A percentile compares a stretch with the other conserved stretches of the same genome.
phyloP scores from a whole-genome alignment of 2,113 vertebrate genomes.

The Pelusios castaneus region DNA sequence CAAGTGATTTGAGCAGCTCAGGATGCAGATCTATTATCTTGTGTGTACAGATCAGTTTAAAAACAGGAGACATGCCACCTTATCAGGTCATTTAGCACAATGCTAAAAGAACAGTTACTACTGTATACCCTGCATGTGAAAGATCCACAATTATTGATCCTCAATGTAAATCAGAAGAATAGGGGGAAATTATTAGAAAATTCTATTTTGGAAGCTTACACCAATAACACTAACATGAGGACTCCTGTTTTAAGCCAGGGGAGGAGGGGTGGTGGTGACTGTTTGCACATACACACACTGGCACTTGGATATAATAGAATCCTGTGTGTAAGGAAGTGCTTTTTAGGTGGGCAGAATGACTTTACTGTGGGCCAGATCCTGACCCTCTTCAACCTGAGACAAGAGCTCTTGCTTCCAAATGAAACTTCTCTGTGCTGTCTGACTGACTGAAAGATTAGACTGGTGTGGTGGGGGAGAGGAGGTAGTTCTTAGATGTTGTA shows the following conservation, averaged over 20 bases:
- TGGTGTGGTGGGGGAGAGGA: background rate
- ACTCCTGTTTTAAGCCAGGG: background rate
- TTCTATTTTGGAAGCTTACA: background rate
- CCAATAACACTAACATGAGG: background rate
- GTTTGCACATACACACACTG: background rate
- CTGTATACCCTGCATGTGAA: background rate
- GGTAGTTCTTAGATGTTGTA: background rate
- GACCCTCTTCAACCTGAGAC: background rate
- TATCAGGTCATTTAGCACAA: constrained; percentile 8
- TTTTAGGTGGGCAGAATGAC: background rate
- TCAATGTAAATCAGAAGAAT: background rate
- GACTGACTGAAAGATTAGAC: background rate
- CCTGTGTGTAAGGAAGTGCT: background rate
- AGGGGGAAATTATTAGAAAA: background rate
- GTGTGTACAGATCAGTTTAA: background rate
- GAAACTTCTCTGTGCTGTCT: background rate
- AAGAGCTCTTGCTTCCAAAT: background rate
- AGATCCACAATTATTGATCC: constrained; percentile 7
- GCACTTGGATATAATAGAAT: background rate
- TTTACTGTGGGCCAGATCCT: background rate
- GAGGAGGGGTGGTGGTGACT: background rate
- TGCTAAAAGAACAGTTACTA: background rate
- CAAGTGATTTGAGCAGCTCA: background rate
- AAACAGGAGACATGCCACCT: constrained; percentile 50
- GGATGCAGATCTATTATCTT: background rate